Evolutionary conservation across 2,797 vertebrate species (phyloP), one percentile per base, ranked within the genome.

Genomic region (Meda fulgida): DNA sequence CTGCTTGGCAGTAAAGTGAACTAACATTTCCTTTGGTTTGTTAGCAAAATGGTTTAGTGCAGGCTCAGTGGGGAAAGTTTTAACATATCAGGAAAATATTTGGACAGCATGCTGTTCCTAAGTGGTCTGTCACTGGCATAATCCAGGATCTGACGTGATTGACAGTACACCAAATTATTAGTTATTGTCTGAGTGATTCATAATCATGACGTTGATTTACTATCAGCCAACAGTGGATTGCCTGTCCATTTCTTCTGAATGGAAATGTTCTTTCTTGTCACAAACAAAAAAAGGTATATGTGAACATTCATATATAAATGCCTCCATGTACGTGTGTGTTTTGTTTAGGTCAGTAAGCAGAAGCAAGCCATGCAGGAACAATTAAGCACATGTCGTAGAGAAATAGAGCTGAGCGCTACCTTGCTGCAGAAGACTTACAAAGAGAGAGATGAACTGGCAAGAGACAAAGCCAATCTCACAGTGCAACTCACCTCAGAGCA

Each of bases 401-500:
- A 95, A 76, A 90, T 92, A 38, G 94, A 95, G 69, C 88, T 86
- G 14, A 95, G 95, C 88, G 89, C 85, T 78, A 83, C 91, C 46
- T 87, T 91, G 72, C 92, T 95, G 51, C 93, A 93, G 90, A 92
- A 88, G 88, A 90, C 88, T 2, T 85, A 81, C 10, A 85, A 83
- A 66, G 94, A 96, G 78, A 93, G 94, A 87, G 94, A 95, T 73
- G 93, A 95, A 58, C 88, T 96, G 89, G 92, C 94, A 65, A 93
- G 94, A 84, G 94, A 96, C 87, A 93, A 88, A 90, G 94, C 93
- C 81, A 90, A 90, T 81, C 92, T 97, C 89, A 92, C 92, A 66
- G 93, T 96, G 90, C 92, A 92, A 87, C 93, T 96, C 73, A 93
- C 93, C 71, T 91, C 94, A 11, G 90, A 95, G 86, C 95, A 94